Evolutionary conservation across 2,888 invertebrate species (phyloP).

Genomic region (Tachina fera): DNA sequence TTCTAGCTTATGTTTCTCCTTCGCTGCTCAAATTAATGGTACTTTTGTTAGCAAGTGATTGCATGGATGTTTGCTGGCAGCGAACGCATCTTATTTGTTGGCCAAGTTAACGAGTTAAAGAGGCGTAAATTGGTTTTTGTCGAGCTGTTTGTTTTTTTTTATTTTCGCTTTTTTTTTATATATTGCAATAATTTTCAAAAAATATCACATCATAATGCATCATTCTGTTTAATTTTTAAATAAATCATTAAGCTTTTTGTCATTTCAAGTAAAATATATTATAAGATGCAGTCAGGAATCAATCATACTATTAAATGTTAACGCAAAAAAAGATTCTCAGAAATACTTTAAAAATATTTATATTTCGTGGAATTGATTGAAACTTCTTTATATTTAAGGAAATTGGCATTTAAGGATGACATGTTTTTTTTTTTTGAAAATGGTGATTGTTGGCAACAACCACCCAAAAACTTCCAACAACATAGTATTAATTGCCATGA

Average conservation of each 20-base stretch:
- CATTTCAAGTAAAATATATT: constrained; percentile 22
- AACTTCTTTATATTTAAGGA: too few relatives aligned
- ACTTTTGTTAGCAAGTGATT: constrained; percentile 30
- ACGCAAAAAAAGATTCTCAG: too few relatives aligned
- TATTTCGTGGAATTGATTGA: too few relatives aligned
- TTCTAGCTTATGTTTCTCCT: constrained; percentile 50
- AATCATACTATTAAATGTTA: too few relatives aligned
- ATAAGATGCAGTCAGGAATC: too few relatives aligned
- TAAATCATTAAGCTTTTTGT: constrained; percentile 26
- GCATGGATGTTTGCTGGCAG: constrained; percentile 48
- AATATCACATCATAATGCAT: constrained; percentile 38
- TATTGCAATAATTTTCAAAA: constrained; percentile 44
- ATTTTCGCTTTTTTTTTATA: not conserved
- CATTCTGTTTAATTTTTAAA: constrained; percentile 24
- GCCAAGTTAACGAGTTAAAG: constrained; percentile 78
- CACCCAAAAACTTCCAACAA: too few relatives aligned
- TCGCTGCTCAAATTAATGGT: constrained; percentile 47
- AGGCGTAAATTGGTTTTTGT: constrained; percentile 77
- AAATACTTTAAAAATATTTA: too few relatives aligned
- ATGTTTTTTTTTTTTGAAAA: too few relatives aligned
- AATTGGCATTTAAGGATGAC: too few relatives aligned
- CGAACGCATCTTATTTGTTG: constrained; percentile 76
- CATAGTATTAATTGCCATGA: too few relatives aligned
- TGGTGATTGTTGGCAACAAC: too few relatives aligned
- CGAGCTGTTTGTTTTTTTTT: constrained; percentile 30